Evolutionary conservation across 2,113 vertebrate species (phyloP).

Genomic region (Rutilus rutilus): DNA sequence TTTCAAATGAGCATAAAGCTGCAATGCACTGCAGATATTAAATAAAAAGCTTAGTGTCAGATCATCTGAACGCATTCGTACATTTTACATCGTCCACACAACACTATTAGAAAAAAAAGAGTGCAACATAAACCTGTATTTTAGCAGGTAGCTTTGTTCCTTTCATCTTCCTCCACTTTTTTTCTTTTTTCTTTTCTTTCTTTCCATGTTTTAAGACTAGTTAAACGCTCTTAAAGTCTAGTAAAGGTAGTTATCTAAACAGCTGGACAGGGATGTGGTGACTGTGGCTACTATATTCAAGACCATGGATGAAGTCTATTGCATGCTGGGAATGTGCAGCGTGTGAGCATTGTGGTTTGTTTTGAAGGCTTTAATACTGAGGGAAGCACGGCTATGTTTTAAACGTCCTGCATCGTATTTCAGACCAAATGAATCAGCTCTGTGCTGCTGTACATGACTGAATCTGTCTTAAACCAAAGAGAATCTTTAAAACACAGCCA

Average conservation of each 20-base stretch:
- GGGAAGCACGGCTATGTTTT: not conserved
- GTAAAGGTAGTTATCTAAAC: conserved; percentile 17
- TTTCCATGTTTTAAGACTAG: conserved; percentile 2
- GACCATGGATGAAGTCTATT: conserved; percentile 14
- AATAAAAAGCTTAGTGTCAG: conserved; percentile 16
- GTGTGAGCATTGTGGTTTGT: conserved; percentile 1
- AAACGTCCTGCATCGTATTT: conserved; percentile 1
- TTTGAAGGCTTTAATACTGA: conserved; percentile 9
- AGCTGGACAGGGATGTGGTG: conserved; percentile 6
- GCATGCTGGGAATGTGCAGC: conserved; percentile 30
- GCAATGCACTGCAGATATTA: conserved; percentile 6
- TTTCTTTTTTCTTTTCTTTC: not conserved
- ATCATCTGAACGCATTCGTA: conserved; percentile 40
- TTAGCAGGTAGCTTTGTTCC: conserved; percentile 39
- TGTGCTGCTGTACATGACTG: not conserved
- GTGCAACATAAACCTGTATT: conserved; percentile 46
- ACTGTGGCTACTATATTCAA: conserved; percentile 25
- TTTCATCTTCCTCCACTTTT: conserved; percentile 50
- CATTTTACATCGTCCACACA: conserved; percentile 56
- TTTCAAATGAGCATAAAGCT: conserved; percentile 24
- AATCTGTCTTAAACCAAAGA: not conserved
- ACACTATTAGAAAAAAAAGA: conserved; percentile 49
- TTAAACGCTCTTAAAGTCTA: not conserved
- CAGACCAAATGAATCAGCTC: not conserved
- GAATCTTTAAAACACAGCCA: not conserved